Base-by-base conservation (phyloP, 2,888 invertebrate species). In the Nemoura dubitans region DNA sequence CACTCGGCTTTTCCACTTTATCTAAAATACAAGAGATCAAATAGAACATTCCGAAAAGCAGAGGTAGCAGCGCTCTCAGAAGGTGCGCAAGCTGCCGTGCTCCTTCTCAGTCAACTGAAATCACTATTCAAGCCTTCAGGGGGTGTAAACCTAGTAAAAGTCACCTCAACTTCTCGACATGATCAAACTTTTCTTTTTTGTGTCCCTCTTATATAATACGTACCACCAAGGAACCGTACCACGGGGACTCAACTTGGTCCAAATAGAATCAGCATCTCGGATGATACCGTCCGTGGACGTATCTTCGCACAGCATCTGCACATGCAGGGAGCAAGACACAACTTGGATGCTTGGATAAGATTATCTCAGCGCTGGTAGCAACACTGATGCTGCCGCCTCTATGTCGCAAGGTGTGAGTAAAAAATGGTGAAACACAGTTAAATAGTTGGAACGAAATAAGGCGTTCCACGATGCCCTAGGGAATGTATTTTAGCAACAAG, bases 111-210 rank as follows among this genome's bases (percentile, higher is more conserved):
- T 36, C 59, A 59, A 83, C 42, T 43, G 83, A 42, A 83, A 42
- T 83, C 83, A 83, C 83, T 30, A 81, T 81, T 81, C 81, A 81
- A 30, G 81, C 81, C 81, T 81, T 81, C 30, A n/a, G 81, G 81
- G 81, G 81, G 28, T 30, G 28, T 81, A 81, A 81, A 81, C 81
- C 81, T 30, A n/a, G 81, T 81, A 81, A 84, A 76, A 84, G 84
- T 76, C 84, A 76, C 84, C 29, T 59, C 84, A 84, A 84, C 28
- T 85, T 85, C 84, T 85, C 77, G 78, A 84, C 86, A 30, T 85
- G 85, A 84, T 80, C 87, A 87, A 87, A 86, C 87, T 87, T 87
- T 86, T 59, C 86, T 83, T 86, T 87, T 59, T 84, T 87, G 83
- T 77, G 30, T 29, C 83, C 87, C 80, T 78, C 30, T 81, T 81